Evolutionary conservation across 2,113 vertebrate species (phyloP).

Genomic region (Mesitornis unicolor): DNA sequence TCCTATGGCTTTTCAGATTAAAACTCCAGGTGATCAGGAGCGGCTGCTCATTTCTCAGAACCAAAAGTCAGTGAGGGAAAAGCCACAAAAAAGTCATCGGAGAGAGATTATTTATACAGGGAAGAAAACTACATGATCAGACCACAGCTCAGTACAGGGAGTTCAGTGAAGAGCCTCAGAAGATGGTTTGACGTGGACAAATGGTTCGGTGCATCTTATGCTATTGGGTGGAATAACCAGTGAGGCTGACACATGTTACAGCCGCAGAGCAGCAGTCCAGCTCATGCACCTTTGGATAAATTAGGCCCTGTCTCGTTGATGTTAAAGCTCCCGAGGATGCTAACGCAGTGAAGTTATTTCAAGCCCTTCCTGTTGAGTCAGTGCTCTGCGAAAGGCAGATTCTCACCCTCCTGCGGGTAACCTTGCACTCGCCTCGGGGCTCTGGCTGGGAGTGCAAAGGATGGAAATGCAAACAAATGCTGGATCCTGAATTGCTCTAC

Average conservation of each 20-base stretch:
- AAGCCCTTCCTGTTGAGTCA: not conserved
- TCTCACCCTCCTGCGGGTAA: not conserved
- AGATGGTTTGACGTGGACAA: not conserved
- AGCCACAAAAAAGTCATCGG: not conserved
- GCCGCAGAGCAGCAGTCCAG: not conserved
- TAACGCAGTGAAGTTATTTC: not conserved
- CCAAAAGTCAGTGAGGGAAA: not conserved
- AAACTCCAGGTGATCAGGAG: not conserved
- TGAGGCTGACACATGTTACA: not conserved
- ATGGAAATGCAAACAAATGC: not conserved
- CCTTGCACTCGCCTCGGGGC: accelerated
- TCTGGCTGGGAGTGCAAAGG: not conserved
- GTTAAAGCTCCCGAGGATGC: not conserved
- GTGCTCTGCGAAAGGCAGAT: not conserved
- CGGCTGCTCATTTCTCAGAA: not conserved
- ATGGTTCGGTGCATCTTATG: not conserved
- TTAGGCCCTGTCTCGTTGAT: not conserved
- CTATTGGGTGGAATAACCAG: not conserved
- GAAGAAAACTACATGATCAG: not conserved
- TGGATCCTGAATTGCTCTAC: not conserved
- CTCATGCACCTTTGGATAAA: not conserved
- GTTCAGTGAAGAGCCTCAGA: not conserved
- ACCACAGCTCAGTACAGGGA: not conserved
- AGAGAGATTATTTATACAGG: not conserved
- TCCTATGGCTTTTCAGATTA: not conserved